These are phyloP conservation scores for Umimayanthus kanabou DNA, from an alignment of 92 coral and sea anemone species.

Conservation along the genomic window DNA sequence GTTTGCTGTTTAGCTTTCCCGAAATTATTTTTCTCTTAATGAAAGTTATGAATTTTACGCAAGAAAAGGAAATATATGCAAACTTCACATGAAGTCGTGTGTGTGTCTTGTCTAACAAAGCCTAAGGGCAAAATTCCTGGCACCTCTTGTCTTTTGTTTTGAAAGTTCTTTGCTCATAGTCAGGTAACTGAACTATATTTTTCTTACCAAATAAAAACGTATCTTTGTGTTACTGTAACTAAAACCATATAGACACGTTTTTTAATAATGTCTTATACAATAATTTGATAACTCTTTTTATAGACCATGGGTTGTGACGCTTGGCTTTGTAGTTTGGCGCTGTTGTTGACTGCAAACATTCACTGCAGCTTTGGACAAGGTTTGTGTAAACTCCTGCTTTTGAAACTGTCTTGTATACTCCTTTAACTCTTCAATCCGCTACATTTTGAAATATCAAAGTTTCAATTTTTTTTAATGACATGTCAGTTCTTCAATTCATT, in stretches of 20 bases:
- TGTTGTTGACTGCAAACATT: not conserved
- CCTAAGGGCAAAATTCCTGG: slow-evolving; percentile 12
- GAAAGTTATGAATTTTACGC: not conserved
- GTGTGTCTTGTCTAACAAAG: not conserved
- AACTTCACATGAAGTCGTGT: too few relatives aligned
- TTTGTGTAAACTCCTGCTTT: not conserved
- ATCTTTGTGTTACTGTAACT: not conserved
- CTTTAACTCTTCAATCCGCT: not conserved
- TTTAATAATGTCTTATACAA: not conserved
- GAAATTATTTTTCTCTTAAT: too few relatives aligned
- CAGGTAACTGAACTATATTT: not conserved
- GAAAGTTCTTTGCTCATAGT: not conserved
- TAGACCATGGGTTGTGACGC: slow-evolving; percentile 14
- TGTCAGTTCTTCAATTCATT: too few relatives aligned
- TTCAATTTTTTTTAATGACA: too few relatives aligned
- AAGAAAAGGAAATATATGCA: not conserved
- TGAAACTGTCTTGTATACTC: not conserved
- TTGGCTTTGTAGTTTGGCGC: not conserved
- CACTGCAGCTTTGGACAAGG: slow-evolving; percentile 23
- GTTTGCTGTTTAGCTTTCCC: not conserved
- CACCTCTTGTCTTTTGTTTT: not conserved
- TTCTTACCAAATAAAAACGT: not conserved
- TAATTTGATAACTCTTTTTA: not conserved
- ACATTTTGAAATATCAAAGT: too few relatives aligned
- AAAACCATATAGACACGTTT: not conserved